These are phyloP conservation scores for Holotrichia oblita DNA, from an alignment of 1,140 invertebrate genomes.

Conservation along the genomic window DNA sequence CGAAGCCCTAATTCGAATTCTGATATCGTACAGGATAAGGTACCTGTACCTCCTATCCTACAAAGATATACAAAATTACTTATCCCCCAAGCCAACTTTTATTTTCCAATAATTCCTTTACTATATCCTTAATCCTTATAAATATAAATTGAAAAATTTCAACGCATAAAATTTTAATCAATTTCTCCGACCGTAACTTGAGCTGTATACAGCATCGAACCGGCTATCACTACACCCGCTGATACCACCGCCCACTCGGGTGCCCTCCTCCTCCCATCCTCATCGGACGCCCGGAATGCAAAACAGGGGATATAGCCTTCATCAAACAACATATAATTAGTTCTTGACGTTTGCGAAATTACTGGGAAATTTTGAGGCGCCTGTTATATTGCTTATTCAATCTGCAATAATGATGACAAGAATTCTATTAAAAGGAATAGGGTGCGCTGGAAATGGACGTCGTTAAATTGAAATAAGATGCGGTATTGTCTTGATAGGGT, in stretches of 20 bases:
- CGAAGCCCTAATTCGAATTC: too few relatives aligned
- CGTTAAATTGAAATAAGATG: not conserved
- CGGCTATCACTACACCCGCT: not conserved
- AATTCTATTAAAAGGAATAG: too few relatives aligned
- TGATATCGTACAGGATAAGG: too few relatives aligned
- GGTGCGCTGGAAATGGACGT: too few relatives aligned
- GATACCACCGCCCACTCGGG: too few relatives aligned
- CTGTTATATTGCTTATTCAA: conserved; percentile 8
- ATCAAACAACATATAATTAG: conserved; percentile 17
- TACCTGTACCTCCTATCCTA: too few relatives aligned
- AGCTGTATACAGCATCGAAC: not conserved
- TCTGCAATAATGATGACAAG: not conserved
- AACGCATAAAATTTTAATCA: not conserved
- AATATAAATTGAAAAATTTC: conserved; percentile 21
- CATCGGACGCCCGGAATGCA: not conserved
- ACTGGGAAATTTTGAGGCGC: not conserved
- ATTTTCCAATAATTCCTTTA: too few relatives aligned
- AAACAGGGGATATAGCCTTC: not conserved
- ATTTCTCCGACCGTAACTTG: not conserved
- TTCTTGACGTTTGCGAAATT: conserved; percentile 14
- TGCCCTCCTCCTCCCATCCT: not conserved
- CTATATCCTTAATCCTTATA: not conserved
- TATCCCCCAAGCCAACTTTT: too few relatives aligned
- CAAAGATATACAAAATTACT: too few relatives aligned
- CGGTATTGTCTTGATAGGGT: not conserved